Evolutionary conservation across 1,140 invertebrate genomes (phyloP).

Genomic region (Bombus breviceps): DNA sequence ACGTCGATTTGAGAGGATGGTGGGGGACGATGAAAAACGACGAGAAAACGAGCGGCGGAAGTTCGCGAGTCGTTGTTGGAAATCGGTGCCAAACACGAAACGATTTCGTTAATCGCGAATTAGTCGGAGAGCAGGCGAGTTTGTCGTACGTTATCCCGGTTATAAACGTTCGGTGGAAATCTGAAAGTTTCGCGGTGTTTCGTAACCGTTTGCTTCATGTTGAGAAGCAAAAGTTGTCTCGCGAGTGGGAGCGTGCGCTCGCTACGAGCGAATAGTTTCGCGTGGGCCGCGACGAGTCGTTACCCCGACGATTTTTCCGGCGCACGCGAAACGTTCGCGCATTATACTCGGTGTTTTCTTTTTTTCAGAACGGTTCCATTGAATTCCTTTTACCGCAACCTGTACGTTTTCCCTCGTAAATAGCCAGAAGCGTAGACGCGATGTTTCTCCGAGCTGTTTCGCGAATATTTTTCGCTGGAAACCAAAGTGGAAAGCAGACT

Average conservation of each 20-base stretch:
- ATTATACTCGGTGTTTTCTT: background rate
- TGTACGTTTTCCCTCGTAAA: conserved; percentile 6
- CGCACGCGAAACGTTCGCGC: conserved; percentile 18
- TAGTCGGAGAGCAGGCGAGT: conserved; percentile 15
- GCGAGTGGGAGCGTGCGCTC: background rate
- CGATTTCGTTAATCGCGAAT: conserved; percentile 28
- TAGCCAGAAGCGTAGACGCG: background rate
- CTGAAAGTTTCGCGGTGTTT: background rate
- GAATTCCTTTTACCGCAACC: conserved; percentile 19
- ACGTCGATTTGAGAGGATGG: background rate
- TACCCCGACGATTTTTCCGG: conserved; percentile 6
- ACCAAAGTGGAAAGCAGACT: conserved; percentile 48
- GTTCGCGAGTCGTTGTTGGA: conserved; percentile 20
- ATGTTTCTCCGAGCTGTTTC: too few relatives aligned
- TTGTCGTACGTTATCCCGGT: conserved; percentile 2
- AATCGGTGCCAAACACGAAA: conserved; percentile 41
- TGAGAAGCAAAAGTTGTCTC: background rate
- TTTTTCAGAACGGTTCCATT: background rate
- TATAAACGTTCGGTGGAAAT: background rate
- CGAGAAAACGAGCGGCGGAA: conserved; percentile 18
- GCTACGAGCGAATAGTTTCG: conserved; percentile 2
- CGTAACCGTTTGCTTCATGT: background rate
- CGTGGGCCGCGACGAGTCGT: conserved; percentile 5
- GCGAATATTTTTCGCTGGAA: background rate
- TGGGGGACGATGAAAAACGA: conserved; percentile 6